Conservation (phyloP, 2,113 vertebrate species). For the Melanerpes formicivorus region DNA sequence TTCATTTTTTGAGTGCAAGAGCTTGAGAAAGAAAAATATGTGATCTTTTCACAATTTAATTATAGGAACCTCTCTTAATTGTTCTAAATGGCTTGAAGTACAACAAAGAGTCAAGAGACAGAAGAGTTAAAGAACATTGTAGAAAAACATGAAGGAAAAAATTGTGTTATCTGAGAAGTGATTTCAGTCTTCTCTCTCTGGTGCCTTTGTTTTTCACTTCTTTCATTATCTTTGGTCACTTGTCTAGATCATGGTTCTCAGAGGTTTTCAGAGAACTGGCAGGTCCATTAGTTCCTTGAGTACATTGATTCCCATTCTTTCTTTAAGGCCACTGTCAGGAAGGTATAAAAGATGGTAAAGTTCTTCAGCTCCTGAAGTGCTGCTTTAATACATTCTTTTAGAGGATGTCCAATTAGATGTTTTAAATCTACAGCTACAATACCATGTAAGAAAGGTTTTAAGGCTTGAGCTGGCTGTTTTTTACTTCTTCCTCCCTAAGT, state of each 20-base stretch:
- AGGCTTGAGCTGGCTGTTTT: slow-evolving; percentile 1
- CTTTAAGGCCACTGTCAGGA: slow-evolving; percentile 22
- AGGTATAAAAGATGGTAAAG: slow-evolving; percentile 30
- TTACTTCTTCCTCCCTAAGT: not conserved
- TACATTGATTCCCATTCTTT: slow-evolving; percentile 23
- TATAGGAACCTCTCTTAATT: not conserved
- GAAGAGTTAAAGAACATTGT: not conserved
- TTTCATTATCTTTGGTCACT: slow-evolving; percentile 33
- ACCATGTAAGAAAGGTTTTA: not conserved
- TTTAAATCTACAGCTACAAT: slow-evolving; percentile 17
- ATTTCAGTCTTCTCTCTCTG: not conserved
- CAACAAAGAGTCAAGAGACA: not conserved
- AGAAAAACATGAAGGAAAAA: not conserved
- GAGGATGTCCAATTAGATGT: not conserved
- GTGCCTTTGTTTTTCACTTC: not conserved
- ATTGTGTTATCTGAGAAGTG: not conserved
- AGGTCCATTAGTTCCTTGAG: slow-evolving; percentile 41
- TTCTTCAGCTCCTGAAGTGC: not conserved
- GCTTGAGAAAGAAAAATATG: not conserved
- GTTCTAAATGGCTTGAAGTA: not conserved
- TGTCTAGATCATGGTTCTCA: slow-evolving; percentile 29
- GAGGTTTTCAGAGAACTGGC: not conserved
- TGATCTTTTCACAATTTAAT: not conserved
- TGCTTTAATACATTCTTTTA: slow-evolving; percentile 25
- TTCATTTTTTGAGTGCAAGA: not conserved